phyloP scores from a whole-genome alignment of 2,888 invertebrate species.

The Pinctada fucata region DNA sequence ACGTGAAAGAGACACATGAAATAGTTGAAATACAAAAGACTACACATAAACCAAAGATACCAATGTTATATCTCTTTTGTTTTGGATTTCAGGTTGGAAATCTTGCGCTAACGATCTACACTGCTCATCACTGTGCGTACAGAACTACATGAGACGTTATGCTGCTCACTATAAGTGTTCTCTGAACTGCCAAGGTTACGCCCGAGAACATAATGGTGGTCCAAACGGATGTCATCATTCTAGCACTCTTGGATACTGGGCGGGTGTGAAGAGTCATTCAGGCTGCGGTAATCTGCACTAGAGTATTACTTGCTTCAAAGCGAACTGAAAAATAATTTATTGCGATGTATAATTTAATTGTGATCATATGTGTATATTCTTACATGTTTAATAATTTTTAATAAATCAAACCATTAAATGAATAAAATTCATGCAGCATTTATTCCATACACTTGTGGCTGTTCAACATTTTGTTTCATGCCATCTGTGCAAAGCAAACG shows the following conservation, averaged over 20 bases:
- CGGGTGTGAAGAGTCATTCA: not conserved
- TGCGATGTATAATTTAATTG: no score
- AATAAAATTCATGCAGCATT: no score
- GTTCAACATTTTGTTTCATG: no score
- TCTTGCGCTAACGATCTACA: slow-evolving; percentile 54
- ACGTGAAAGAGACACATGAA: no score
- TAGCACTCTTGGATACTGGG: slow-evolving; percentile 59
- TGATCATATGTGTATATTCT: no score
- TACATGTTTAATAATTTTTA: no score
- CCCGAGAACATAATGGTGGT: slow-evolving; percentile 69
- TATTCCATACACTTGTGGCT: no score
- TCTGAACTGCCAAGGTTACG: slow-evolving; percentile 63
- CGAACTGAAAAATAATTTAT: no score
- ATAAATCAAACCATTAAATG: no score
- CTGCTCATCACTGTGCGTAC: slow-evolving; percentile 62
- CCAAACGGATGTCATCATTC: slow-evolving; percentile 60
- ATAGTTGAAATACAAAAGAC: no score
- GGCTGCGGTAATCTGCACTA: not conserved
- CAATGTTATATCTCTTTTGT: not conserved
- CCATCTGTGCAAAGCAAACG: no score
- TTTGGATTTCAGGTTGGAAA: slow-evolving; percentile 50
- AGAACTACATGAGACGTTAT: slow-evolving; percentile 63
- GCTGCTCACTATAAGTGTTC: slow-evolving; percentile 51
- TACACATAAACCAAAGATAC: no score
- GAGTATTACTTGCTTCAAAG: not conserved